Base-by-base conservation (phyloP, 1,140 invertebrate species). In the Rhagoletis zephyria region DNA sequence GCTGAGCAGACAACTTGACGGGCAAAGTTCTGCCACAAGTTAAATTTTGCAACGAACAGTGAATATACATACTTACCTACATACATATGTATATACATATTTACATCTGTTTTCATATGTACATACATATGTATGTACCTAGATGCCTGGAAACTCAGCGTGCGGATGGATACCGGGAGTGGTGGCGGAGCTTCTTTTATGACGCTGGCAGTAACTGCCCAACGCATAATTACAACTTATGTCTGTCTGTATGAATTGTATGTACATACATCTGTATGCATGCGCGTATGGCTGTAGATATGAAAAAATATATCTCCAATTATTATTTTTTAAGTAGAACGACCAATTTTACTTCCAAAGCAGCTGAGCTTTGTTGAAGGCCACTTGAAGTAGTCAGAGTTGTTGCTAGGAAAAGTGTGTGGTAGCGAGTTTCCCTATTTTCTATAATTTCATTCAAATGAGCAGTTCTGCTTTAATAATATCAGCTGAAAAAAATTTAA, bases 1-100 rank as follows among this genome's bases (percentile, higher is more conserved):
- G 64, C 64, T 30, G 64, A 40, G 64, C 64, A 67, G 64, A 67
- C 64, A 67, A 67, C 64, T 67, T 67, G 64, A 67, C 64, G 64
- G 30, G 64, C 30, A 67, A 67, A 67, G 9, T 67, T 67, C 64
- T 67, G 64, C 30, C 64, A 30, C 61, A 63, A 63, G 9, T 63
- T 63, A 40, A 67, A 40, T 30, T 67, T 67, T 67, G 64, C 64
- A 30, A 19, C n/a, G 30, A 30, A 67, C 64, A 67, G 30, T 30
- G 30, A 30, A 30, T 30, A 30, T 30, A 30, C 30, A 0, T 30
- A 30, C 30, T 0, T 30, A 30, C 30, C 1, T 30, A 30, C 63
- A 0, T 60, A 60, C 59, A 60, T 60, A 12, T 1, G 1, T 7
- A 60, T 60, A 60, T 12, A 60, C 12, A 60, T 12, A 60, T 60